These are phyloP conservation scores for Amphimedon queenslandica DNA, from an alignment of 37 sponge, comb jelly and placozoan genomes.

Conservation along the genomic window DNA sequence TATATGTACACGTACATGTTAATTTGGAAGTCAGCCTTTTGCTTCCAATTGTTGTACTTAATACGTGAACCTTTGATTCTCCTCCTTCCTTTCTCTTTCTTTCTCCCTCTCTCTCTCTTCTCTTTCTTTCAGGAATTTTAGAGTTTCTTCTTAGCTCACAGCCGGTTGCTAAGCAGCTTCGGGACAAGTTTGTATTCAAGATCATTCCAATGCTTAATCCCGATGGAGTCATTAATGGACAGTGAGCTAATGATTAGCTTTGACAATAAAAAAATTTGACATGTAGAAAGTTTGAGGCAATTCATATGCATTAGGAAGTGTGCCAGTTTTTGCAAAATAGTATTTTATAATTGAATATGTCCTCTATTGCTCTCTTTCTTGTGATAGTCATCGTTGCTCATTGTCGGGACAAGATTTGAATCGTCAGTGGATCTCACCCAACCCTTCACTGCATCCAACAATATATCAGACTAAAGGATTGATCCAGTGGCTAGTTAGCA, in stretches of 20 bases:
- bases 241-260: too few species aligned
- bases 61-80: too few species aligned
- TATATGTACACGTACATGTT: constrained; percentile 9
- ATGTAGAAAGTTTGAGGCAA: too few species aligned
- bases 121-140: constrained; percentile 34
- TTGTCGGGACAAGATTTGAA: constrained; percentile 68
- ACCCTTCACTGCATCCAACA: constrained; percentile 64
- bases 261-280: background rate
- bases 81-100: background rate
- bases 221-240: constrained; percentile 82
- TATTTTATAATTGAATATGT: background rate
- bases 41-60: background rate
- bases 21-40: background rate
- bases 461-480: constrained; percentile 74
- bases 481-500: constrained; percentile 36
- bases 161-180: constrained; percentile 24
- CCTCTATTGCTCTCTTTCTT: background rate
- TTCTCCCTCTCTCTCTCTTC: background rate
- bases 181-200: constrained; percentile 67
- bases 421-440: constrained; percentile 64
- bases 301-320: too few species aligned
- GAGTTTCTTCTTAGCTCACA: constrained; percentile 49
- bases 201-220: constrained; percentile 88
- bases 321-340: too few species aligned
- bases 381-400: constrained; percentile 56